These are phyloP conservation scores for Morpho achilles DNA, from an alignment of 2,888 invertebrate species.

Conservation along the genomic window DNA sequence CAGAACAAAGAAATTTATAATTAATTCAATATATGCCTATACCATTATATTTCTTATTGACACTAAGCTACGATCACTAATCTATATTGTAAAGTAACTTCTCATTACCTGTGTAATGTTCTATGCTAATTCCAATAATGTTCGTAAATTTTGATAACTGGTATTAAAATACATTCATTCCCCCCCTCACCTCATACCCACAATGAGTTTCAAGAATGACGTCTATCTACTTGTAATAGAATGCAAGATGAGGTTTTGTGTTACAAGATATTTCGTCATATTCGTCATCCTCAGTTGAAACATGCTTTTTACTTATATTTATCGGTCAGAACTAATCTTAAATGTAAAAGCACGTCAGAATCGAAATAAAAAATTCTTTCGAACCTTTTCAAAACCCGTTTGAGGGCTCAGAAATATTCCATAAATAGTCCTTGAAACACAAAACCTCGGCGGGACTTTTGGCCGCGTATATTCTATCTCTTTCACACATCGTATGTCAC, in stretches of 20 bases:
- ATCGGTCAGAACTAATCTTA: slow-evolving; percentile 44
- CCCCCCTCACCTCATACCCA: slow-evolving; percentile 37
- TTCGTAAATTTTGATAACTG: slow-evolving; percentile 35
- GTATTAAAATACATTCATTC: slow-evolving; percentile 38
- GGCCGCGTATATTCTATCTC: slow-evolving; percentile 45
- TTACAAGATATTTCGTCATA: slow-evolving; percentile 52
- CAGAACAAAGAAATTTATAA: neutral
- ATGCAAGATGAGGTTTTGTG: slow-evolving; percentile 62
- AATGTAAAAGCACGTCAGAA: slow-evolving; percentile 6
- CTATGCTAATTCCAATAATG: slow-evolving; percentile 21
- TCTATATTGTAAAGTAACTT: neutral
- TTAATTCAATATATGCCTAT: neutral
- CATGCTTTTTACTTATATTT: slow-evolving; percentile 6
- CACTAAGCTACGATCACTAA: neutral
- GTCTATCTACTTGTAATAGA: slow-evolving; percentile 32
- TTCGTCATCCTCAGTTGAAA: slow-evolving; percentile 4
- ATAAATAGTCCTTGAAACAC: slow-evolving; percentile 56
- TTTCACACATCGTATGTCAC: slow-evolving; percentile 47
- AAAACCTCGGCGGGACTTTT: slow-evolving; percentile 58
- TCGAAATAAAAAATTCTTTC: slow-evolving; percentile 3
- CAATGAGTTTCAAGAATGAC: slow-evolving; percentile 37
- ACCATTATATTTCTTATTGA: neutral
- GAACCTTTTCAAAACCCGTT: slow-evolving; percentile 1
- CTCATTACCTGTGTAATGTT: slow-evolving; percentile 11
- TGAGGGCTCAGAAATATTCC: slow-evolving; percentile 41